Base-by-base conservation (phyloP, 2,113 vertebrate genomes). In the Heliornis fulica region DNA sequence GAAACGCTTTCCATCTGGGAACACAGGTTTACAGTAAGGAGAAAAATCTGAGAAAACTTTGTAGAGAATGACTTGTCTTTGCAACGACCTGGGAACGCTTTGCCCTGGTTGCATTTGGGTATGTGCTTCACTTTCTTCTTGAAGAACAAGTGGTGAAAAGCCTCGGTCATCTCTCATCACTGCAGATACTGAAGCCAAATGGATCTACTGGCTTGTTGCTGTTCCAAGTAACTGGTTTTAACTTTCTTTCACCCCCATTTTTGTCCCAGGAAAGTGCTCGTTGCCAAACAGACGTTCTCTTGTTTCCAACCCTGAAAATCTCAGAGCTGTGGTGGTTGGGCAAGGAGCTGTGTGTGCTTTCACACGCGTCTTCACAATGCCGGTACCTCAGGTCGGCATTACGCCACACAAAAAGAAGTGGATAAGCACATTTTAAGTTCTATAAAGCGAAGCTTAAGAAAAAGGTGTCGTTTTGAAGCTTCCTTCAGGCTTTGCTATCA, bases 301-400 rank as follows among this genome's bases (percentile, higher is more conserved):
- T 63, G 41, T 64, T 46, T 15, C 51, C 41, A 11, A n/a, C 32
- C 15, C 16, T 45, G 65, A 32, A 65, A 51, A 45, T 41, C 36
- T 45, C 40, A 51, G 64, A 60, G 34, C 34, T 69, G 22, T 16
- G 8, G n/a, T 16, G 25, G 43, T 23, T 48, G 32, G 38, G 22
- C 40, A 50, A 23, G 0, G 0, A 68, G 65, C 10, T 68, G 5
- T 40, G 11, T 23, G 45, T 34, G 2, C 0, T 0, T 38, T 70
- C 51, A 40, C 12, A 4, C 34, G 61, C 19, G 38, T 68, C 63
- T 21, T 56, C 29, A 11, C 40, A 28, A 25, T 36, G 7, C n/a
- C 22, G 36, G 3, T 65, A 32, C 36, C 11, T 88, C 26, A 32
- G 28, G 29, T 74, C 36, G 10, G 20, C 46, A 15, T 31, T 70